Evolutionary conservation across 2,797 vertebrate genomes (phyloP), one percentile per base, ranked within the genome.

Genomic region (Hoplostethus mediterraneus): DNA sequence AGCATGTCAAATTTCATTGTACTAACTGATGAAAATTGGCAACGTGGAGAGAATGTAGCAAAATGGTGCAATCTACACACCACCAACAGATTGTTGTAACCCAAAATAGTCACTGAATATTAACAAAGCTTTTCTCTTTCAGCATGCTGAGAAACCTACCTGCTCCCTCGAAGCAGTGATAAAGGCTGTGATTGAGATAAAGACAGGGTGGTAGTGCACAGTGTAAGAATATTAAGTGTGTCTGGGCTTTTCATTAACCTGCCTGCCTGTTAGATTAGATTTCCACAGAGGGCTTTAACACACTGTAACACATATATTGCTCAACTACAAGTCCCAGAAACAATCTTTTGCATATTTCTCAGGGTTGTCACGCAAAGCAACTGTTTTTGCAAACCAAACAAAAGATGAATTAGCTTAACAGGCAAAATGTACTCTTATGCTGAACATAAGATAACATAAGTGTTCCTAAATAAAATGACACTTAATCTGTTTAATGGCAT

Each of bases 241-340:
- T 78, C 85, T 83, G 62, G 77, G 92, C 68, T 90, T 92, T 78
- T 91, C 72, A 89, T 92, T 91, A 92, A 93, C 88, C 65, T 0
- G n/a, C 33, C 73, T 21, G 68, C 45, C 58, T 28, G 33, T 56
- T 64, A 38, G 49, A 69, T 58, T 60, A 38, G 38, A 76, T 85
- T 83, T 78, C 76, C 59, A 67, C 59, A 16, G 25, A 77, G 66
- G 11, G 48, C 45, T 38, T 73, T 47, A 77, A 76, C 58, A 64
- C 45, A 49, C 47, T 71, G 53, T 38, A 64, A 70, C 63, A 75
- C 47, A 74, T 55, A 73, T 76, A 67, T 81, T 73, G 30, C 48
- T 66, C 10, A 61, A 67, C 63, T 63, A 70, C 0, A 1, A 67
- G 36, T n/a, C n/a, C 52, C 51, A 44, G 48, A 76, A 73, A 68